phyloP scores from a whole-genome alignment of 2,797 vertebrate species.

The Pempheris klunzingeri region DNA sequence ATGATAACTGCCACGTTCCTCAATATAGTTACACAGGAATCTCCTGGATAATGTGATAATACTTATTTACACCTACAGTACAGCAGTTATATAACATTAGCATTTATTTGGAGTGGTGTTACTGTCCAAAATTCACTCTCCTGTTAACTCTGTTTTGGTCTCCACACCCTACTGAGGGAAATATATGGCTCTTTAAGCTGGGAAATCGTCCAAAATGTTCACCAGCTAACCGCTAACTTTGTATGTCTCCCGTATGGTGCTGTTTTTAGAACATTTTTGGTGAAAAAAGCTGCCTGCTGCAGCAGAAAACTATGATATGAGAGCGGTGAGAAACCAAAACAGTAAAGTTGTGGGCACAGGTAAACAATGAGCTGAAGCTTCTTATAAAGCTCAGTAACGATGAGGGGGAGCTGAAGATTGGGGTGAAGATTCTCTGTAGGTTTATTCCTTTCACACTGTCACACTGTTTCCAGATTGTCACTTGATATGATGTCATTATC shows the following conservation, averaged over 20 bases:
- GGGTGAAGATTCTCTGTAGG: background rate
- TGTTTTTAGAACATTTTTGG: background rate
- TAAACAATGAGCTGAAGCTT: slow-evolving; percentile 1
- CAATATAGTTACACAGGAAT: background rate
- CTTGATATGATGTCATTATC: background rate
- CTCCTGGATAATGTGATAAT: background rate
- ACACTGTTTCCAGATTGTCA: background rate
- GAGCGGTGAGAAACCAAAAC: background rate
- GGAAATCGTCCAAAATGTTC: background rate
- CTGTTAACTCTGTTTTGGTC: background rate
- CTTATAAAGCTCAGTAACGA: background rate
- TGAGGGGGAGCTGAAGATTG: background rate
- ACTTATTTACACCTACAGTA: background rate
- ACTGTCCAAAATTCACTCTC: background rate
- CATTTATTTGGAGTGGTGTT: background rate
- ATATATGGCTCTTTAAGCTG: background rate
- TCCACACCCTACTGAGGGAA: background rate
- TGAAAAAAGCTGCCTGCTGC: background rate
- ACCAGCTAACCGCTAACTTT: background rate
- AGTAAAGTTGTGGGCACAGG: background rate
- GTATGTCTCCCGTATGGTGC: background rate
- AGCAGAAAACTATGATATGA: too few species aligned
- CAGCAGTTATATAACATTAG: background rate
- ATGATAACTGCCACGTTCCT: background rate
- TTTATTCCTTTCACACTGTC: background rate